Base-by-base conservation (phyloP, 2,888 invertebrate genomes). In the Allophyes oxyacanthae region DNA sequence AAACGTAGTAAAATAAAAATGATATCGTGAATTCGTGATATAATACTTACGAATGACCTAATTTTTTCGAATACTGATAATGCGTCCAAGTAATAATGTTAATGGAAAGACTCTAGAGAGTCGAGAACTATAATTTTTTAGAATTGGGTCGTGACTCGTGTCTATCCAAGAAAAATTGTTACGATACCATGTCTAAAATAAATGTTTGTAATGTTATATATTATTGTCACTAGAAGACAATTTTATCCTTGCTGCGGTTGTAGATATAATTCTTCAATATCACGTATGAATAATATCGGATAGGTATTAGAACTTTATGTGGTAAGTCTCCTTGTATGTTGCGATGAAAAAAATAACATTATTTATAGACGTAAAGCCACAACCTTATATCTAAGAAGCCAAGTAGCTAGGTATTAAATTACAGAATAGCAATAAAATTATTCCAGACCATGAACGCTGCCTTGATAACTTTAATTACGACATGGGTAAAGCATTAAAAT, bases 81-180 rank as follows among this genome's bases (percentile, higher is more conserved):
- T 73, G 56, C 57, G 40, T 37, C 38, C 51, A 43, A 55, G 67
- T 59, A 72, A 78, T 78, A 72, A 44, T 34, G 58, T 51, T 73
- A 75, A 75, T 78, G 73, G 74, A 70, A 63, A 32, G 43, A 61
- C 58, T 59, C 51, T 46, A 57, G 51, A 49, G 74, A 64, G 61
- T 49, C n/a, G 50, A 13, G 32, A 51, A 52, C 49, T 60, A 50
- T 48, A 58, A 25, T 51, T 65, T 58, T 60, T 36, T 46, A 40
- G 42, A 77, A 64, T 43, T 74, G 44, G 75, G 72, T 58, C 67
- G 57, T 28, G 34, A 25, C 25, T 25, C 11, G 11, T 6, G 32
- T 34, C 5, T 11, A 25, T 25, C 34, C 11, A 45, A 34, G 7
- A 2, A 25, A 43, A 46, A 38, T 45, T 8, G 62, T 67, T 62